Base-by-base conservation (phyloP, 2,888 invertebrate genomes). In the Listrodromus nycthemerus region DNA sequence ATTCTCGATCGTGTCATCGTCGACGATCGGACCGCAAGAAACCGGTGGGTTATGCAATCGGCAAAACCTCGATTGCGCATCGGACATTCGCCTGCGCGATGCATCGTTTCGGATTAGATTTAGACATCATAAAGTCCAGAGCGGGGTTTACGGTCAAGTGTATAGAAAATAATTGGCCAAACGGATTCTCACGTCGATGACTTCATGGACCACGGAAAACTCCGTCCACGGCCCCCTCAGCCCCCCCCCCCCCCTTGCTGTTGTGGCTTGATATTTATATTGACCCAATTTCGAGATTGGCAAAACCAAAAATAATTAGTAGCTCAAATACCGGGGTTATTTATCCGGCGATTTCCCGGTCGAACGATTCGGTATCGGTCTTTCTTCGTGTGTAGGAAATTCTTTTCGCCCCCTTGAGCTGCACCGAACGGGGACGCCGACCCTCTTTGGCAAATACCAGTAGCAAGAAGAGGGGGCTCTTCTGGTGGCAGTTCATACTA, bases 321-420 rank as follows among this genome's bases (percentile, higher is more conserved):
- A 88, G 87, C 77, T 87, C 91, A 92, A 92, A 92, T 90, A 92
- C 80, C 65, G 85, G 83, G 87, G 86, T 90, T 92, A 90, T 91
- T 91, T 91, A 91, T 91, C 86, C 89, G 88, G 76, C 90, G 90
- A 93, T 93, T 93, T 93, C 88, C 89, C 91, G 93, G 91, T 91
- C 83, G 89, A 87, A 69, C 89, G 91, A 91, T 88, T 81, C 58
- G 52, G n/a, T 50, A 65, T 65, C 61, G 37, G 33, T 63, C 65
- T 61, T 61, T 48, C 66, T 41, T 66, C 61, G 48, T 71, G 66
- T 69, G 33, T 67, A 48, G 5, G 16, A 61, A 6, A 61, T 58
- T 58, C 45, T 80, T 27, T 8, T 21, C n/a, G 52, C 27, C 21
- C 10, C 55, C 87, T 88, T 84, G n/a, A 45, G 7, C 65, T 50